Base-by-base conservation (phyloP, 2,888 invertebrate species). In the Pemphredon lugubris region DNA sequence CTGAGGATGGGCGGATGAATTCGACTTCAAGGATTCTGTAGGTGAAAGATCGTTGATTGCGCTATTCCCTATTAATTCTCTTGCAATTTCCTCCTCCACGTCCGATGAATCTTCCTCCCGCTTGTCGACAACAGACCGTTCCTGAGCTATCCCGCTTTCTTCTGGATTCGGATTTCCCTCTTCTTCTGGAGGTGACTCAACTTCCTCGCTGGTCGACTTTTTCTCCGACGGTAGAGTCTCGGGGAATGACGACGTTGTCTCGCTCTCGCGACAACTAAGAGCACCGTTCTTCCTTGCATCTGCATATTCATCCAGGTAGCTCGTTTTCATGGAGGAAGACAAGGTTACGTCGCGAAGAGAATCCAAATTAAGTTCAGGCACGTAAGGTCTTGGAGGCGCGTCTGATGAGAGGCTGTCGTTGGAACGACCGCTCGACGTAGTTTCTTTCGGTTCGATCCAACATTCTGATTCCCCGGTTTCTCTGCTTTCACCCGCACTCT, bases 281-380 rank as follows among this genome's bases (percentile, higher is more conserved):
- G 42, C 20, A 5, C 13, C 59, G 0, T 37, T 63, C 55, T 11
- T 53, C 60, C 16, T 50, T 44, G 4, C 42, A 58, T 39, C 51
- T 55, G 7, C 1, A 44, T 66, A n/a, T n/a, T 61, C 3, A 59
- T 42, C 34, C 68, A 77, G 4, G 59, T 68, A 21, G 76, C 30
- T 82, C 78, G 18, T 84, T 77, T 53, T 82, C 0, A 51, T 83
- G 37, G 86, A 84, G 0, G 88, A 88, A 6, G 87, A 88, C 6
- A 87, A 79, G 0, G 89, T 87, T 4, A 81, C 70, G 55, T 89
- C 89, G 18, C 85, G 86, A 11, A 89, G 77, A 11, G 87, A 86
- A 54, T 89, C 86, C 14, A 89, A 73, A 61, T 89, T 87, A 48
- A 88, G 63, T 57, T 89, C 89, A 0, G 89, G 89, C 0, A 89